Percentiles rank a stretch among this genome's conserved stretches.
Conservation (phyloP, 2,888 invertebrate species). For the Selenia dentaria region DNA sequence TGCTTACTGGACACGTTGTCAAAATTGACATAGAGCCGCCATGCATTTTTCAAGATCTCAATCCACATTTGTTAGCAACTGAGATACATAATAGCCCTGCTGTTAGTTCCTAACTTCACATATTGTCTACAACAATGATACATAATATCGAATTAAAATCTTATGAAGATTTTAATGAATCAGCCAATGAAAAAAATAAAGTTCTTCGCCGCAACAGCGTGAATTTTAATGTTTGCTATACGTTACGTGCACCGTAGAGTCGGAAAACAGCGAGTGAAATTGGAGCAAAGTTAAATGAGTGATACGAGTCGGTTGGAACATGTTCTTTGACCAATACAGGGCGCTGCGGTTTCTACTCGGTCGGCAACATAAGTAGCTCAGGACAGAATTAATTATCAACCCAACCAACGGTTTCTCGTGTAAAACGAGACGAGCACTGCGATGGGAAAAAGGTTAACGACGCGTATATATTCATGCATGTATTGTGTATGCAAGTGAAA, state of each 20-base stretch:
- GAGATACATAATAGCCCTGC: too few relatives aligned
- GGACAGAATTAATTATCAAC: conserved; percentile 76
- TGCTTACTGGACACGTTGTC: too few relatives aligned
- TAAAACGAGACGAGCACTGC: conserved; percentile 69
- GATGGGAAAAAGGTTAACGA: conserved; percentile 72
- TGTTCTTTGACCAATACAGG: conserved; percentile 64
- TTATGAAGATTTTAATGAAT: too few relatives aligned
- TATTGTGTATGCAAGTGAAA: conserved; percentile 43
- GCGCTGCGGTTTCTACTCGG: conserved; percentile 68
- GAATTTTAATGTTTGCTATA: conserved; percentile 50
- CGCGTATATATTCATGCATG: conserved; percentile 35
- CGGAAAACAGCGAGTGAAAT: conserved; percentile 56
- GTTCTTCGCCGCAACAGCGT: conserved; percentile 38
- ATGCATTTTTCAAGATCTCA: too few relatives aligned
- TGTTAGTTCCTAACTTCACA: too few relatives aligned
- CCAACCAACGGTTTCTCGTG: conserved; percentile 74
- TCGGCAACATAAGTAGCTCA: conserved; percentile 71
- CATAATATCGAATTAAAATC: too few relatives aligned
- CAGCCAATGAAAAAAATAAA: too few relatives aligned
- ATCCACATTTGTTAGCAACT: too few relatives aligned
- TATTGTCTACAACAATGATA: too few relatives aligned
- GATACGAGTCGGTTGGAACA: conserved; percentile 56
- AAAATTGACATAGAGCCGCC: too few relatives aligned
- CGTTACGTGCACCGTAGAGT: conserved; percentile 37
- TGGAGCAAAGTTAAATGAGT: conserved; percentile 66